Evolutionary conservation across 2,113 vertebrate species (phyloP).

Genomic region (Psilopogon haemacephalus): DNA sequence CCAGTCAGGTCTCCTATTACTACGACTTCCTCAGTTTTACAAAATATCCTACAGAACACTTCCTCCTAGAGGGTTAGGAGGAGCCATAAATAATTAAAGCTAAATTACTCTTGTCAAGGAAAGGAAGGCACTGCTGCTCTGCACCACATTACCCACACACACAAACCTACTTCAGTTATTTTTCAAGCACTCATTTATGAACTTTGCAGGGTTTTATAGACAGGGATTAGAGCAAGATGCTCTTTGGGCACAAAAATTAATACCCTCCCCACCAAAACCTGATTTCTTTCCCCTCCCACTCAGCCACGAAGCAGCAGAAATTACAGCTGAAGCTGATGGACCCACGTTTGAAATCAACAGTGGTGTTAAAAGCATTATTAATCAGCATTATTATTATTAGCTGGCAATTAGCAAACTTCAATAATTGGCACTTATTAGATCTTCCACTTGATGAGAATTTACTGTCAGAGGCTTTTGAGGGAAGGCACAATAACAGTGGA

Average conservation of each 20-base stretch:
- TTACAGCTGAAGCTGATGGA: neutral
- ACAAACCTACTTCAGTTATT: neutral
- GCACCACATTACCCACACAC: neutral
- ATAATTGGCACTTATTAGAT: slow-evolving; percentile 62
- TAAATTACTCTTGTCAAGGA: slow-evolving; percentile 72
- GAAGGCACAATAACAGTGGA: slow-evolving; percentile 24
- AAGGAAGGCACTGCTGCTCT: slow-evolving; percentile 17
- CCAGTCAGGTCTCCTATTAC: slow-evolving; percentile 53
- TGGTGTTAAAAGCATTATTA: slow-evolving; percentile 43
- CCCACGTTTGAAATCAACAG: slow-evolving; percentile 3
- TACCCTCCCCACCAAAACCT: neutral
- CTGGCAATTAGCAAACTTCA: slow-evolving; percentile 62
- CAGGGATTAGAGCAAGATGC: neutral
- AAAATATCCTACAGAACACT: slow-evolving; percentile 68
- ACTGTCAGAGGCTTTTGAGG: slow-evolving; percentile 56
- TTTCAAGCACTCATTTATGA: neutral
- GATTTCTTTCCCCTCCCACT: neutral
- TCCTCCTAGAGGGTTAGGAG: slow-evolving; percentile 62
- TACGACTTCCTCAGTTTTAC: slow-evolving; percentile 72
- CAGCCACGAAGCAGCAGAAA: neutral
- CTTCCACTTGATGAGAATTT: slow-evolving; percentile 60
- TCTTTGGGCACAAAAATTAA: neutral
- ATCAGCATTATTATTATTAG: slow-evolving; percentile 61
- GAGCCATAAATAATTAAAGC: slow-evolving; percentile 75
- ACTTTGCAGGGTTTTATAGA: neutral